These are phyloP conservation scores for Lithophane ornitopus DNA, from an alignment of 2,888 invertebrate species.

Conservation along the genomic window DNA sequence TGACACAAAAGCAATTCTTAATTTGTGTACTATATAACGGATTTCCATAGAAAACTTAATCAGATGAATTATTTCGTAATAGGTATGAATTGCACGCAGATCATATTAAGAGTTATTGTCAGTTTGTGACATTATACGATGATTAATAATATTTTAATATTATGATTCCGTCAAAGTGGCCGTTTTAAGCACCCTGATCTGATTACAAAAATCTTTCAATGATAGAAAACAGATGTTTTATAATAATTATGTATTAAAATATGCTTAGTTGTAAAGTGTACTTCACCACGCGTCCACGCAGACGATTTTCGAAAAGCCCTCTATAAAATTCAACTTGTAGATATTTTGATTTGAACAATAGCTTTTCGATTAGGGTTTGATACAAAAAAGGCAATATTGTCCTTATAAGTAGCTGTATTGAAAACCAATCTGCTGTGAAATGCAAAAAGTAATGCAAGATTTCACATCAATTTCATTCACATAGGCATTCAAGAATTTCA, in stretches of 20 bases:
- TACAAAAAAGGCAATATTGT: not conserved
- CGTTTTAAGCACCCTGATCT: too few relatives aligned
- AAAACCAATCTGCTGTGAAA: slow-evolving; percentile 26
- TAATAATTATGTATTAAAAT: not conserved
- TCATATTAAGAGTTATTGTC: too few relatives aligned
- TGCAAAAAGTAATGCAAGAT: slow-evolving; percentile 18
- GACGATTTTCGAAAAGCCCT: not conserved
- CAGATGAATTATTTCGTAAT: too few relatives aligned
- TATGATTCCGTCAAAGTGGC: too few relatives aligned
- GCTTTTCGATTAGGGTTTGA: not conserved
- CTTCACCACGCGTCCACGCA: not conserved
- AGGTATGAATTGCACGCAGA: too few relatives aligned
- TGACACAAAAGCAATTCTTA: too few relatives aligned
- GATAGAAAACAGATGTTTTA: not conserved
- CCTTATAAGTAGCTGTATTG: not conserved
- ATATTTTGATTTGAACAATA: not conserved
- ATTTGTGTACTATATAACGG: too few relatives aligned
- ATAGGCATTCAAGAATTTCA: slow-evolving; percentile 17
- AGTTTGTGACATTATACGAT: too few relatives aligned
- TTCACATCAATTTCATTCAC: slow-evolving; percentile 9
- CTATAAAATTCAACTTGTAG: not conserved
- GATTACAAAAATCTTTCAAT: too few relatives aligned
- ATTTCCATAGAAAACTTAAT: too few relatives aligned
- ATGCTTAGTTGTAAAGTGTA: too few relatives aligned
- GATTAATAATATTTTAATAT: too few relatives aligned